A percentile compares a stretch with the other conserved stretches of the same genome.
These are phyloP conservation scores for Spisula solida DNA, from an alignment of 2,888 invertebrate genomes.

Conservation along the genomic window DNA sequence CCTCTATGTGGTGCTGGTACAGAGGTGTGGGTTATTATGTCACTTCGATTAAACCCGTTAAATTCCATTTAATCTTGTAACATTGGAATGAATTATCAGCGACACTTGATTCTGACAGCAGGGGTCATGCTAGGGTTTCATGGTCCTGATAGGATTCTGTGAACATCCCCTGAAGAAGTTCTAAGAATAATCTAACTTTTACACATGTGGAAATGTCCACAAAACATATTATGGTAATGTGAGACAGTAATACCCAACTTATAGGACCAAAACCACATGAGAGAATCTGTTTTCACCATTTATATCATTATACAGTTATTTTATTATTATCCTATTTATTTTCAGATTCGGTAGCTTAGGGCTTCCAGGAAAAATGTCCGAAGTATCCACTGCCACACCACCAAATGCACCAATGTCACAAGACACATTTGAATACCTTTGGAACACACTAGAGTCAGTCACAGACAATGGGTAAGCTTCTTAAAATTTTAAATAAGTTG, in stretches of 20 bases:
- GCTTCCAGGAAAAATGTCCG: conserved; percentile 59
- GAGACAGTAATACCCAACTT: no score
- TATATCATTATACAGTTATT: no score
- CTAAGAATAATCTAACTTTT: no score
- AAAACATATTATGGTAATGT: no score
- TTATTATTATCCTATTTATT: conserved; percentile 16
- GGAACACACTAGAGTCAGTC: conserved; percentile 77
- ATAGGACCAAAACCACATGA: no score
- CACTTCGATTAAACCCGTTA: background rate
- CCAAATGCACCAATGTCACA: conserved; percentile 82
- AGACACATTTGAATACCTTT: conserved; percentile 84
- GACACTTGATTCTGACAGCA: no score
- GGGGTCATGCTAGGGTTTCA: no score
- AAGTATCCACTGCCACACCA: conserved; percentile 61
- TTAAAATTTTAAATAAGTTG: background rate
- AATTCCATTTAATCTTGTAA: background rate
- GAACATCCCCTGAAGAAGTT: no score
- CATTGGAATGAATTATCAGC: background rate
- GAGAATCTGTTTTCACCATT: no score
- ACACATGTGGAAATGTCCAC: no score
- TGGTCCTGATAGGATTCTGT: no score
- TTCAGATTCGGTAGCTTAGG: conserved; percentile 79
- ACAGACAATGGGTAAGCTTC: conserved; percentile 76
- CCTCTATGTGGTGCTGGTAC: background rate
- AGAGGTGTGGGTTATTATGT: background rate